Evolutionary conservation across 2,113 vertebrate genomes (phyloP), one percentile per base, ranked within the genome.

Genomic region (Anguilla rostrata): DNA sequence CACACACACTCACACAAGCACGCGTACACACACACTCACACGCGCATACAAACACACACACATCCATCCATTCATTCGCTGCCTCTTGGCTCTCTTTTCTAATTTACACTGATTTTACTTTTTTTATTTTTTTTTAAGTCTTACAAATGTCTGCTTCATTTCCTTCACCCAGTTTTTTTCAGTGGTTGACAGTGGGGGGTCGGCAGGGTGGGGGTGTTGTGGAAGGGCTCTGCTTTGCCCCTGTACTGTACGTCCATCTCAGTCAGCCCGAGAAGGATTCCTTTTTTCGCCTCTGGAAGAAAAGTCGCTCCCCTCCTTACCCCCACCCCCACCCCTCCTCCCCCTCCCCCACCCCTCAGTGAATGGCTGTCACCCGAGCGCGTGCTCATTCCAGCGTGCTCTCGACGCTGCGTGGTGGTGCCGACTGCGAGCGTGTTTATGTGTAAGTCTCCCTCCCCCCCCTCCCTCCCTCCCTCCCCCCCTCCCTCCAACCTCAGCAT

Each of bases 401-500:
- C 9, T 53, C 49, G 8, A 11, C 34, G 71, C n/a, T 49, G 41
- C 20, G 60, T 11, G 8, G 49, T 9, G 49, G 4, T 49, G 66
- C 22, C 5, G 60, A 66, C 22, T 22, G 4, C 20, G 41, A 78
- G 66, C 66, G n/a, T 75, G 71, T 75, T 75, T 75, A 26, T 12
- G 71, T 75, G 71, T 34, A 26, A 34, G 71, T 75, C 71, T 75
- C 71, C 2, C 71, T 5, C 22, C 22, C 60, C 20, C 22, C 60
- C 22, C 60, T 8, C 18, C 18, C 57, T 14, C 15, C 57, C 3
- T 14, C 14, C 57, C 57, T 3, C 57, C 57, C 14, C 15, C 80
- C 39, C 34, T 8, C 60, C 22, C 60, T 43, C 82, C 53, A 88
- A 82, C 56, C 83, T 57, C 83, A 80, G 82, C 80, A 43, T 49